Base-by-base conservation (phyloP, 2,113 vertebrate species). In the Ailurus styani region DNA sequence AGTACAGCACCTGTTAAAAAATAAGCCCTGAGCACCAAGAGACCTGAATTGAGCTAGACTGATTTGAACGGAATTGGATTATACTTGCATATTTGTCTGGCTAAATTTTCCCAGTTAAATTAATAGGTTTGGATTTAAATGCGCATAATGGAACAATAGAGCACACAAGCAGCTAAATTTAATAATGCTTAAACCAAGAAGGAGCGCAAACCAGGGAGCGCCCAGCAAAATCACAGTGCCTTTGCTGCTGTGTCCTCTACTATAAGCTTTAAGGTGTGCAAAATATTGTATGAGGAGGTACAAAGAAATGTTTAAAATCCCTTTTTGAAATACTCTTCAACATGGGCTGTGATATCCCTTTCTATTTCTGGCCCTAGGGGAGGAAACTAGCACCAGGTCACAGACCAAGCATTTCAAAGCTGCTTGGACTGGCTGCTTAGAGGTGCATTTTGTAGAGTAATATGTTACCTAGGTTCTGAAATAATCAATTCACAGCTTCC, bases 111-210 rank as follows among this genome's bases (percentile, higher is more conserved):
- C 52, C 77, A 84, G 66, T 90, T 93, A 95, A 95, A 91, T 97
- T 94, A 95, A 93, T 87, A 95, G 89, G 23, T 72, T 91, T 54
- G 62, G 34, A 82, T 95, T 95, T 96, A 70, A 93, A 93, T 81
- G 85, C 6, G 0, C 64, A 34, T 72, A 77, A 95, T 93, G 86
- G 54, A 96, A 78, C 66, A 96, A 21, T 7, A 75, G 64, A 66
- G 55, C 64, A 78, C 72, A 73, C 34, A 86, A 91, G 66, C 83
- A 91, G 45, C 84, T 83, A 95, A 2, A 77, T 87, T 75, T 95
- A 97, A 82, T 92, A 77, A 60, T 34, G 17, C 40, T 90, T 85
- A 94, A 85, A 55, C 42, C 27, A 73, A 90, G 88, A 82, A 62
- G 55, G 47, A 96, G 27, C 11, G 1, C 79, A 94, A 96, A 57